phyloP scores from a whole-genome alignment of 2,113 vertebrate species.

The Fregetta grallaria region DNA sequence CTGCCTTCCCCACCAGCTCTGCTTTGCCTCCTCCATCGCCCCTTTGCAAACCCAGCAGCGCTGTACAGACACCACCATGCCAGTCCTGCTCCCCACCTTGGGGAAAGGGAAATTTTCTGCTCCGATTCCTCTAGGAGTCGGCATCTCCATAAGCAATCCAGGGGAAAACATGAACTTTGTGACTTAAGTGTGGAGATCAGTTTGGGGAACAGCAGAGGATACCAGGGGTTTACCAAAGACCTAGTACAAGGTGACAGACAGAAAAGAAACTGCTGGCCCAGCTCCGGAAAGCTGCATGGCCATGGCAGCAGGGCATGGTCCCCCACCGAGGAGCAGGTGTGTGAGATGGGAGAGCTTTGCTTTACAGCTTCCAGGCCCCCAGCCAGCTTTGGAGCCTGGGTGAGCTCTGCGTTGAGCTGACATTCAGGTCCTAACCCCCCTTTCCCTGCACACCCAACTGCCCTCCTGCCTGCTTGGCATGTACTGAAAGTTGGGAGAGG shows the following conservation, averaged over 20 bases:
- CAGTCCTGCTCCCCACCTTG: background rate
- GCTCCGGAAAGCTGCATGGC: background rate
- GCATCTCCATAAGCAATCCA: background rate
- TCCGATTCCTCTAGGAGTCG: background rate
- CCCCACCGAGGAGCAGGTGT: background rate
- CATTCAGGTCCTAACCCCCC: background rate
- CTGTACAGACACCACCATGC: too few relatives aligned
- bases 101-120: background rate
- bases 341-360: background rate
- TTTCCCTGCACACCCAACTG: background rate
- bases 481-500: background rate
- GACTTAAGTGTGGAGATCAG: background rate
- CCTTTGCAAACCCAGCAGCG: background rate
- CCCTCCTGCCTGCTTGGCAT: background rate
- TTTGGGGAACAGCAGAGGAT: background rate
- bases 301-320: background rate
- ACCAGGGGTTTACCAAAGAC: background rate
- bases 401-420: background rate
- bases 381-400: background rate
- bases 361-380: background rate
- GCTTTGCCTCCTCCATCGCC: background rate
- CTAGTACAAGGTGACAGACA: background rate
- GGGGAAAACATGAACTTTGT: background rate
- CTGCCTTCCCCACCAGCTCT: background rate
- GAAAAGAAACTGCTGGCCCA: background rate